Evolutionary conservation across 2,113 vertebrate genomes (phyloP).

Genomic region (Bufo bufo): DNA sequence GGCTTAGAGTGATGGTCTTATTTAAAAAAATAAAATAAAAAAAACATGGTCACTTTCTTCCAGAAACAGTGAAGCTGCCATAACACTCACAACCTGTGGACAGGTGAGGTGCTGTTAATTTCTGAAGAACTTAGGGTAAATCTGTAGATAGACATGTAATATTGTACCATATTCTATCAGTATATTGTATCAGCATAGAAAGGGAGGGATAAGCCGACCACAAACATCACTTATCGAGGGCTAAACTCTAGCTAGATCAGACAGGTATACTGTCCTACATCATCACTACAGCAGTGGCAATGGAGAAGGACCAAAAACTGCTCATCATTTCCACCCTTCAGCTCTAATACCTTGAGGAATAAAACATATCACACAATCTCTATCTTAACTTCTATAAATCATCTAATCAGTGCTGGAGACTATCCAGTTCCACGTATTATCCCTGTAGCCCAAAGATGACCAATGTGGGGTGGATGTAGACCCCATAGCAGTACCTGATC

Average conservation of each 20-base stretch:
- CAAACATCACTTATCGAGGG: background rate
- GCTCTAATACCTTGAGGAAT: background rate
- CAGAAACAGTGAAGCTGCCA: background rate
- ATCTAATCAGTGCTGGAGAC: too few species aligned
- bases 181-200: background rate
- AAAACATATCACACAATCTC: background rate
- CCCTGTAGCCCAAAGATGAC: background rate
- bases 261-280: too few species aligned
- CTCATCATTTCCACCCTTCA: too few species aligned
- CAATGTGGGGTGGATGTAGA: background rate
- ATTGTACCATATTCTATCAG: too few species aligned
- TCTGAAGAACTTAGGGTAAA: too few species aligned
- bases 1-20: too few species aligned
- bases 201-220: background rate
- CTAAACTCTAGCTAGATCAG: background rate
- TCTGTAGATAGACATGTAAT: too few species aligned
- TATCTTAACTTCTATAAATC: background rate
- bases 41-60: too few species aligned
- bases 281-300: too few species aligned
- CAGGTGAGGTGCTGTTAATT: background rate
- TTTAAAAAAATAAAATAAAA: too few species aligned
- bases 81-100: background rate
- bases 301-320: too few species aligned
- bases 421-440: background rate
- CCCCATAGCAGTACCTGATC: conserved; percentile 77